A percentile compares a stretch with the other conserved stretches of the same genome.
These are phyloP conservation scores for Hydrolagus affinis DNA, from an alignment of 2,113 vertebrate genomes.

Conservation along the genomic window DNA sequence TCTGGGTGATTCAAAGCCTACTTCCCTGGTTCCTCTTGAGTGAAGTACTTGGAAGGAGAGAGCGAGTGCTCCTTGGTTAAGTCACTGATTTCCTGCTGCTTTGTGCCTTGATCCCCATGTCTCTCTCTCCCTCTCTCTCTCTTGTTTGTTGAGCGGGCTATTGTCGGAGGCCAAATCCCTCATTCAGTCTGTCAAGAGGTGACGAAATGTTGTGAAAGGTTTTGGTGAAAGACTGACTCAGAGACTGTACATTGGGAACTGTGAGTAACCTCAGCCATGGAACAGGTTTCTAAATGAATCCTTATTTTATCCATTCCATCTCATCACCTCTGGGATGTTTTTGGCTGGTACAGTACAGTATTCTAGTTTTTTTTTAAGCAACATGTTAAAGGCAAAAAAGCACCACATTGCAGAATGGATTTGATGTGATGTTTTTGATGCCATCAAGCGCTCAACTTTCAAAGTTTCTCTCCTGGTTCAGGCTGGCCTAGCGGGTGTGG, in stretches of 20 bases:
- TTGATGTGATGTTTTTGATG: no score
- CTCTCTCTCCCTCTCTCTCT: no score
- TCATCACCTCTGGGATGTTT: background rate
- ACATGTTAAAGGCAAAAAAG: no score
- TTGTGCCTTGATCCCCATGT: background rate
- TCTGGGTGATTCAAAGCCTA: background rate
- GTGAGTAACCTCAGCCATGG: background rate
- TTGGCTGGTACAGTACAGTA: no score
- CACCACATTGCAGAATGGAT: no score
- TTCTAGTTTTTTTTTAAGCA: no score
- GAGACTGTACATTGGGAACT: background rate
- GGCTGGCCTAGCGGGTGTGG: no score
- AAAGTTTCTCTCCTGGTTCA: no score
- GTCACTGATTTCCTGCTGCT: background rate
- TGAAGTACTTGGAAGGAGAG: conserved; percentile 4
- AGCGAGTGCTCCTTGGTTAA: background rate
- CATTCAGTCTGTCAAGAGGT: background rate
- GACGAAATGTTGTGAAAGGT: background rate
- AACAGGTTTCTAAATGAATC: background rate
- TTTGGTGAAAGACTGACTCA: background rate
- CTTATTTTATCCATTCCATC: background rate
- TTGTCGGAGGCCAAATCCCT: background rate
- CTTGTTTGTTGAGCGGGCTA: background rate
- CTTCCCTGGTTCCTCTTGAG: conserved; percentile 10
- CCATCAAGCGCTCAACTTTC: no score